A percentile compares a stretch with the other conserved stretches of the same genome.
Conservation (phyloP, 2,888 invertebrate genomes). For the Molanna angustata region DNA sequence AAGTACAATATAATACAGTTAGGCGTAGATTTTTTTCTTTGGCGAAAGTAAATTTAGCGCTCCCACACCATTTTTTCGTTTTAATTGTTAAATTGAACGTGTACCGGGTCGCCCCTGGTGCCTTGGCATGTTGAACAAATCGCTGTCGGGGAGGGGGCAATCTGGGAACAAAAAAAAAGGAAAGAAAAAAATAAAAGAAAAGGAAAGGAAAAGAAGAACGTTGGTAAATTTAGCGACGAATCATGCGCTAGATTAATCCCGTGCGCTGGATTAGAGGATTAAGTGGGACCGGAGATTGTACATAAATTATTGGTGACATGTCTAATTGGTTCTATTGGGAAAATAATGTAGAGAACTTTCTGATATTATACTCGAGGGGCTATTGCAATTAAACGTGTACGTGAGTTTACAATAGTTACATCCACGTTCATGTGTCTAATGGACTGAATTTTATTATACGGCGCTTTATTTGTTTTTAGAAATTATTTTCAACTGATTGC, state of each 20-base stretch:
- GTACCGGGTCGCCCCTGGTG: no score
- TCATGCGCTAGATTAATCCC: constrained; percentile 31
- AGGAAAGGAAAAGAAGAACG: constrained; percentile 13
- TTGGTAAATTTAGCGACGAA: constrained; percentile 30
- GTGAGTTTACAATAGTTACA: constrained; percentile 3
- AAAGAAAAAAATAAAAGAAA: constrained; percentile 8
- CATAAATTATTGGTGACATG: constrained; percentile 30
- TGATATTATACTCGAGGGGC: background rate
- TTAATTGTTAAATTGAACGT: no score
- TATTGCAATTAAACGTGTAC: constrained; percentile 10
- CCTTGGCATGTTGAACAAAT: constrained; percentile 24
- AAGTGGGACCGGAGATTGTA: constrained; percentile 27
- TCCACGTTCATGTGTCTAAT: no score
- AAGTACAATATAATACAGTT: no score
- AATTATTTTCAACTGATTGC: no score
- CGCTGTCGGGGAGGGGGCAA: constrained; percentile 16
- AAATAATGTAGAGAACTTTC: constrained; percentile 16
- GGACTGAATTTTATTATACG: no score
- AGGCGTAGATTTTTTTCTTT: no score
- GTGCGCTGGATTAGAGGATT: constrained; percentile 29
- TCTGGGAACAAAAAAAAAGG: no score
- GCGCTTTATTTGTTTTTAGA: no score
- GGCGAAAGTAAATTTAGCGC: no score
- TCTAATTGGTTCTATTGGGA: constrained; percentile 30
- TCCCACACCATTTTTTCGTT: no score